Percentiles rank a stretch among this genome's conserved stretches.
phyloP scores from a whole-genome alignment of 2,888 invertebrate species.

The Aethes cnicana region DNA sequence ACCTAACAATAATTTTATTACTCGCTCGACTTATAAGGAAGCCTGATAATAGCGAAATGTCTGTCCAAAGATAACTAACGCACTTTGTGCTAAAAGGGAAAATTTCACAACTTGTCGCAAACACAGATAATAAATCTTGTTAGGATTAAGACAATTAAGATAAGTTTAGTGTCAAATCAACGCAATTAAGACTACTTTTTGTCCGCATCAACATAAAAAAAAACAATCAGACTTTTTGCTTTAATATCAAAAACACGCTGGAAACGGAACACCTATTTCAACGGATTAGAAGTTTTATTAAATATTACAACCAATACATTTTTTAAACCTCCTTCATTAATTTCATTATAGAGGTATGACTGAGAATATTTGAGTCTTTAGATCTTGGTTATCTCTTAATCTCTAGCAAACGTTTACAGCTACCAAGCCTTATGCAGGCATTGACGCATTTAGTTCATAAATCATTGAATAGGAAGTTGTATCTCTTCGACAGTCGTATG shows the following conservation, averaged over 20 bases:
- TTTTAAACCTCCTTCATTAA: too few species aligned
- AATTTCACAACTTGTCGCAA: conserved; percentile 22
- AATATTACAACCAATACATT: too few species aligned
- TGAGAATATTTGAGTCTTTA: too few species aligned
- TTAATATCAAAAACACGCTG: too few species aligned
- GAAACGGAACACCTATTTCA: too few species aligned
- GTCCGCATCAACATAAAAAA: too few species aligned
- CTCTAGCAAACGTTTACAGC: too few species aligned
- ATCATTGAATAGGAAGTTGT: conserved; percentile 29
- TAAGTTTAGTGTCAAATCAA: conserved; percentile 5
- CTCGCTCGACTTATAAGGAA: conserved; percentile 44
- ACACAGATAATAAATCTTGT: conserved; percentile 10
- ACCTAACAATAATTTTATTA: conserved; percentile 41
- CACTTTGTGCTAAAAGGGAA: conserved; percentile 20
- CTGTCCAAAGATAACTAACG: conserved; percentile 15
- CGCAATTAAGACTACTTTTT: not conserved
- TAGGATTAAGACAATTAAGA: conserved; percentile 4
- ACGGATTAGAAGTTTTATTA: too few species aligned
- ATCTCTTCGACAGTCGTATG: conserved; percentile 20
- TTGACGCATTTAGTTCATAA: conserved; percentile 17
- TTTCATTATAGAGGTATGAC: too few species aligned
- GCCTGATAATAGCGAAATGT: conserved; percentile 44
- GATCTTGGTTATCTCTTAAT: too few species aligned
- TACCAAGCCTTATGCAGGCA: conserved; percentile 16
- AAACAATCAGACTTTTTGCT: too few species aligned